A percentile compares a stretch with the other conserved stretches of the same genome.
These are phyloP conservation scores for Cheilosia soror DNA, from an alignment of 2,888 invertebrate species.

Conservation along the genomic window DNA sequence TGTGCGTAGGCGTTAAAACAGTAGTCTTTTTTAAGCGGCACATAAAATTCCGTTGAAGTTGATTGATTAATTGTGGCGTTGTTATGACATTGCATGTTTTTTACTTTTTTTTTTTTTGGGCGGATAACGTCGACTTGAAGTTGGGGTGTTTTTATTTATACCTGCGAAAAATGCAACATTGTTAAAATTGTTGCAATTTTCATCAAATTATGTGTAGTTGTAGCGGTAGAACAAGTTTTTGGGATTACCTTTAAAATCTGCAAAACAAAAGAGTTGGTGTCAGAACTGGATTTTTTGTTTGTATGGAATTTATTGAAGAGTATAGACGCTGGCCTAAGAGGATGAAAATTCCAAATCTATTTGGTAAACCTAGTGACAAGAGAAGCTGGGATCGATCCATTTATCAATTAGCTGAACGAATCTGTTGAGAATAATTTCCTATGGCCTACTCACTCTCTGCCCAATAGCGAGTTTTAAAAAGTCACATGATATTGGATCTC, in stretches of 20 bases:
- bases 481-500: no score
- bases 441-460: no score
- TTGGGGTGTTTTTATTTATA: neutral
- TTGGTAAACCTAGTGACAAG: no score
- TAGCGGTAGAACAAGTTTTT: neutral
- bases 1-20: slow-evolving; percentile 69
- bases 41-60: slow-evolving; percentile 69
- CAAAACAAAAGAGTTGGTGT: slow-evolving; percentile 8
- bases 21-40: slow-evolving; percentile 65
- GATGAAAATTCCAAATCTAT: no score
- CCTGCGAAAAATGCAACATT: slow-evolving; percentile 2
- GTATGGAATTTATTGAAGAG: no score
- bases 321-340: no score
- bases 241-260: neutral
- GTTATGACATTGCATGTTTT: slow-evolving; percentile 44
- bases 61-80: slow-evolving; percentile 63
- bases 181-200: neutral
- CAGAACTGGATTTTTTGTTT: neutral
- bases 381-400: no score
- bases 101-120: neutral
- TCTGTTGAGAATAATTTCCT: no score
- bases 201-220: neutral
- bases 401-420: no score
- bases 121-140: slow-evolving; percentile 3
- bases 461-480: no score